These are phyloP conservation scores for Capricornis sumatraensis DNA, from an alignment of 2,113 vertebrate genomes.

Conservation along the genomic window DNA sequence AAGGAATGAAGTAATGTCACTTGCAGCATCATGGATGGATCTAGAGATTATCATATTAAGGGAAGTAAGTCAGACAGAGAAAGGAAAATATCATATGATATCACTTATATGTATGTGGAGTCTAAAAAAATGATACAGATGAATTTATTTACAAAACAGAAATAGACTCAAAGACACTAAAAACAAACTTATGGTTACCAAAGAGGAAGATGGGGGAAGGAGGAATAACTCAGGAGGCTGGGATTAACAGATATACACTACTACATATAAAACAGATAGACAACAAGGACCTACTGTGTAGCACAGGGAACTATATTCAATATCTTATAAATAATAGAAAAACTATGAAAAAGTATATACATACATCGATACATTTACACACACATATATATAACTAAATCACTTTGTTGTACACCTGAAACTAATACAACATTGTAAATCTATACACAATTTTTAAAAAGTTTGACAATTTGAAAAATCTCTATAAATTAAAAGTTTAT, in stretches of 20 bases:
- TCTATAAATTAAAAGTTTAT: background rate
- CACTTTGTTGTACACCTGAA: background rate
- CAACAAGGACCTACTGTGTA: background rate
- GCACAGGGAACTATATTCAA: background rate
- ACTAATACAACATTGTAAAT: background rate
- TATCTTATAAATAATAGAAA: background rate
- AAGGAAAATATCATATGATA: background rate
- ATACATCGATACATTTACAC: background rate
- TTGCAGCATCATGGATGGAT: background rate
- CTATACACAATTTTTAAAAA: background rate
- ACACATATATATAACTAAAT: background rate
- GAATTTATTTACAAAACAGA: background rate
- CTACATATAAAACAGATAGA: background rate
- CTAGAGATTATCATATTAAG: background rate
- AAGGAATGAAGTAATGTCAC: background rate
- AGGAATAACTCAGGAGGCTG: background rate
- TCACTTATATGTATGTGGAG: background rate
- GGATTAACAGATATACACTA: background rate
- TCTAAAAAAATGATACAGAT: background rate
- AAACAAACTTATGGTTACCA: background rate
- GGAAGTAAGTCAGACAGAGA: background rate
- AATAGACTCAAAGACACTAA: background rate
- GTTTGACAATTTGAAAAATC: background rate
- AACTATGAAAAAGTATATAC: background rate
- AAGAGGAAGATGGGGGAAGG: background rate